phyloP scores from a whole-genome alignment of 2,888 invertebrate species.

The Heliconius erato region DNA sequence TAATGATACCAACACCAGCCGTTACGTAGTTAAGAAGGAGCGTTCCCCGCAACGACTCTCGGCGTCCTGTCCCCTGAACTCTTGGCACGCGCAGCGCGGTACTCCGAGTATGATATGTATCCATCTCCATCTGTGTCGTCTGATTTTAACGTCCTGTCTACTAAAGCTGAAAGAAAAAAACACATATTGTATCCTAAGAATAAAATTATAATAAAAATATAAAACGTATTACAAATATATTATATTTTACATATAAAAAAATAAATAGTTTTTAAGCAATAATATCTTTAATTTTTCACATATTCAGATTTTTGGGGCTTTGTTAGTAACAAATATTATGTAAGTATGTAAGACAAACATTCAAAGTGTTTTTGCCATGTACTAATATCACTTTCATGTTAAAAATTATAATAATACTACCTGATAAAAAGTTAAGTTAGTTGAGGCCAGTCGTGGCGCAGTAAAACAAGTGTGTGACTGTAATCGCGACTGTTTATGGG shows the following conservation, averaged over 20 bases:
- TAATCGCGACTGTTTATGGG: too few species aligned
- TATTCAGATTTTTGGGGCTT: not conserved
- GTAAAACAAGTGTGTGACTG: too few species aligned
- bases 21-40: conserved; percentile 38
- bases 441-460: too few species aligned
- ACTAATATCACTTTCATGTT: too few species aligned
- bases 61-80: conserved; percentile 65
- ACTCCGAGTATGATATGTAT: conserved; percentile 93
- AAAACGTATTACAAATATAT: too few species aligned
- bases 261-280: too few species aligned
- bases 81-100: conserved; percentile 71
- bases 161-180: conserved; percentile 87
- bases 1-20: not conserved
- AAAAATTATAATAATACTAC: too few species aligned
- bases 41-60: conserved; percentile 63
- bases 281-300: not conserved
- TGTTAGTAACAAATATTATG: not conserved
- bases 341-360: too few species aligned
- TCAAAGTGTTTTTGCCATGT: too few species aligned
- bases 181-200: not conserved
- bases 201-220: not conserved
- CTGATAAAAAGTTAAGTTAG: too few species aligned
- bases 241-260: too few species aligned
- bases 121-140: conserved; percentile 96
- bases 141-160: conserved; percentile 92